Evolutionary conservation across 2,888 invertebrate genomes (phyloP).

Genomic region (Penaeus monodon): DNA sequence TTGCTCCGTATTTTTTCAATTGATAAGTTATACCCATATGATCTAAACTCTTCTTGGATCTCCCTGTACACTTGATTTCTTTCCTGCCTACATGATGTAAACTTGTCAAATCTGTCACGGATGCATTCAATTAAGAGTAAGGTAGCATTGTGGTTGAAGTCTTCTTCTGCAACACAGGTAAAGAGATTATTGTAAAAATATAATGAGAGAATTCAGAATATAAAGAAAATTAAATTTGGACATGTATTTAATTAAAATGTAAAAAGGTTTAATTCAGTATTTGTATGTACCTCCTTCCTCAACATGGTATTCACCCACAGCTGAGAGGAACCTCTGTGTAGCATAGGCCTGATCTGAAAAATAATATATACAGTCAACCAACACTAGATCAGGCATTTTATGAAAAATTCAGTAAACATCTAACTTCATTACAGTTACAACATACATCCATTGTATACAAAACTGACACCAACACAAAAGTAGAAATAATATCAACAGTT

Average conservation of each 20-base stretch:
- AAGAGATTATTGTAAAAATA: too few species aligned
- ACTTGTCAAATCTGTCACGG: slow-evolving; percentile 37
- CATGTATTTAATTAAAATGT: too few species aligned
- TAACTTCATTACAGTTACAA: too few species aligned
- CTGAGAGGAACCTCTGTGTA: slow-evolving; percentile 26
- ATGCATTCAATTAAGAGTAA: slow-evolving; percentile 37
- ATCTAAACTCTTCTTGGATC: slow-evolving; percentile 38
- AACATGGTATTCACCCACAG: slow-evolving; percentile 23
- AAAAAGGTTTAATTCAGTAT: too few species aligned
- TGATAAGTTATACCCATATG: slow-evolving; percentile 28
- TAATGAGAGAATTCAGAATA: too few species aligned
- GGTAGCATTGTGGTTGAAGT: slow-evolving; percentile 42
- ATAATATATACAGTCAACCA: not conserved
- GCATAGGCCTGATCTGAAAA: slow-evolving; percentile 40
- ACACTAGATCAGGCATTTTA: too few species aligned
- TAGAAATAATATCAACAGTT: too few species aligned
- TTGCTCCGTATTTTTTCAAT: slow-evolving; percentile 45
- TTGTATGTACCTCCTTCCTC: slow-evolving; percentile 27
- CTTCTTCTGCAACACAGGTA: slow-evolving; percentile 5
- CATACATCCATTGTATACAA: too few species aligned
- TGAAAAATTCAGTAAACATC: too few species aligned
- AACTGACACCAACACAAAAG: too few species aligned
- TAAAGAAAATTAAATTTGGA: too few species aligned
- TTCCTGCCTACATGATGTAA: slow-evolving; percentile 30
- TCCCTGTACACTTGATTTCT: slow-evolving; percentile 41